Evolutionary conservation across 2,113 vertebrate species (phyloP).

Genomic region (Podocnemis expansa): DNA sequence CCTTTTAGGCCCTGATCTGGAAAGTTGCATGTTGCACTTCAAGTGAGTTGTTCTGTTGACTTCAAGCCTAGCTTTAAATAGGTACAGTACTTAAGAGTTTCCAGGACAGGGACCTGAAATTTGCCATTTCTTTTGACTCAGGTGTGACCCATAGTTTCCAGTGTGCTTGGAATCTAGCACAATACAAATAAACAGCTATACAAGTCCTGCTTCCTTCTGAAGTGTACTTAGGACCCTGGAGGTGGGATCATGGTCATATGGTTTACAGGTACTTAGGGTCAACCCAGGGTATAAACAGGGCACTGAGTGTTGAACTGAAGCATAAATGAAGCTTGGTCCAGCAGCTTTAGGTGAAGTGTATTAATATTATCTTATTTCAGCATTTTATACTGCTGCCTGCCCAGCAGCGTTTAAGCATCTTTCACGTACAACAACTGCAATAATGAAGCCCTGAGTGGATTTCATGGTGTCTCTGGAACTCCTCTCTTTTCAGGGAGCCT

Average conservation of each 20-base stretch:
- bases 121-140: not conserved
- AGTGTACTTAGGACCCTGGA: not conserved
- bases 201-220: not conserved
- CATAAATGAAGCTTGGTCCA: not conserved
- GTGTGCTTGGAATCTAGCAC: not conserved
- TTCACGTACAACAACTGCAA: not conserved
- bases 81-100: rapidly evolving
- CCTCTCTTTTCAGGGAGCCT: not conserved
- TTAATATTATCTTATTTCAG: not conserved
- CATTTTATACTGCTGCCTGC: not conserved
- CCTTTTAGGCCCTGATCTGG: not conserved
- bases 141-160: not conserved
- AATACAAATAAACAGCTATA: not conserved
- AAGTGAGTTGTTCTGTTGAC: not conserved
- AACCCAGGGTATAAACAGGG: not conserved
- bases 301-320: not conserved
- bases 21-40: not conserved
- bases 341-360: not conserved
- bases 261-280: not conserved
- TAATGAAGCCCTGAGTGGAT: not conserved
- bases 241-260: not conserved
- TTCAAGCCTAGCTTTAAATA: not conserved
- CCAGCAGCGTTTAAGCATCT: not conserved
- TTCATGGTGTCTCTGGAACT: not conserved
- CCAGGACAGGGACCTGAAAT: not conserved